Evolutionary conservation across 1,140 invertebrate species (phyloP), one percentile per base, ranked within the genome.

Genomic region (Pygmarrhopalites habei): DNA sequence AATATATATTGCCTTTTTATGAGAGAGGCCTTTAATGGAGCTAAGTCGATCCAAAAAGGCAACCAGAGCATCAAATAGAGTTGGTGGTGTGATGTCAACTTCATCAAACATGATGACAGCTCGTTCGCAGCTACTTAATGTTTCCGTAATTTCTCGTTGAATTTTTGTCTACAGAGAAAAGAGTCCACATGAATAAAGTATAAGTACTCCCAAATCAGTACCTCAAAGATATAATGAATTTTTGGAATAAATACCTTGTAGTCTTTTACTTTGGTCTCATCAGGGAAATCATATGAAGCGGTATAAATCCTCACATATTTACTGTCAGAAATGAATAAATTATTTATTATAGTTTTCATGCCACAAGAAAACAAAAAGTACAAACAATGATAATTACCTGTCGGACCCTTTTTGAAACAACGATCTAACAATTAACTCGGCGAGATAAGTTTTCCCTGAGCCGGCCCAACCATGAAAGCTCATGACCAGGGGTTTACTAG

Each of bases 401-500:
- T n/a, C n/a, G n/a, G n/a, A 26, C 49, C 70, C 67, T 14, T 64
- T 60, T 62, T 60, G 58, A 67, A 58, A 62, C 56, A 64, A 52
- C 57, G 65, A 58, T 26, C 39, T 46, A 17, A 59, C 59, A 12
- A 70, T 55, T 5, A 46, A 51, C 28, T 67, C 58, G 1, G 64
- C 46, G 1, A 64, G 26, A 29, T 55, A 70, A 1, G 68, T 70
- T 51, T 70, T 70, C 19, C 68, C 68, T 2, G 65, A 61, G 0
- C 68, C 68, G 4, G 65, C 58, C 66, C 66, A 68, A 5, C 69
- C 69, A 32, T 71, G 69, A 59, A 79, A 77, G 15, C 75, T 76
- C 35, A 79, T 59, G 10, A 79, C 79, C 4, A 79, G 65, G 2
- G 78, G 72, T 68, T 78, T 79, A 19, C 60, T 62, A 15, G 78